phyloP scores from a whole-genome alignment of 2,113 vertebrate genomes.

The Loxodonta africana region DNA sequence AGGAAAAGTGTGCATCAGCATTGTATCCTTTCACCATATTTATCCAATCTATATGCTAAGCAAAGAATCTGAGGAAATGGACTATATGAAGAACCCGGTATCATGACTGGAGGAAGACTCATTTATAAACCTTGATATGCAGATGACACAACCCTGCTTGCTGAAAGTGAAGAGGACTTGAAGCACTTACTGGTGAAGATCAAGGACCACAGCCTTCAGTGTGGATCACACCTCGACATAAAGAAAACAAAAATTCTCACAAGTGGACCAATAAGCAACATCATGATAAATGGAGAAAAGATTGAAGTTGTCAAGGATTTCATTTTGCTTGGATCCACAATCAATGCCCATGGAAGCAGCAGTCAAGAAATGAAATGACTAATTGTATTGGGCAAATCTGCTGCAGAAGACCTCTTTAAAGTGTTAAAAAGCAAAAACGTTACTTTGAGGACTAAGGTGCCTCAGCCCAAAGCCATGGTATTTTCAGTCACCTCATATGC shows the following conservation, averaged over 20 bases:
- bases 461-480: neutral
- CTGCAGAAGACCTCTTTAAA: neutral
- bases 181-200: neutral
- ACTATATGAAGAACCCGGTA: neutral
- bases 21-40: neutral
- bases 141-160: neutral
- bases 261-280: neutral
- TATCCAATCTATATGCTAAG: neutral
- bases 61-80: neutral
- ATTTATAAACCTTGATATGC: neutral
- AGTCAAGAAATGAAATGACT: neutral
- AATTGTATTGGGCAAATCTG: neutral
- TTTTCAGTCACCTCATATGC: neutral
- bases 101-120: neutral
- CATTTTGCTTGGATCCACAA: neutral
- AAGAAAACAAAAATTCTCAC: neutral
- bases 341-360: neutral
- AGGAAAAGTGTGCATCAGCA: neutral
- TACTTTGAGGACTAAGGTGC: neutral
- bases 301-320: neutral
- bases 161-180: neutral
- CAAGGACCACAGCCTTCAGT: neutral
- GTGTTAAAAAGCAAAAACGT: neutral
- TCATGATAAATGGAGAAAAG: neutral
- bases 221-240: neutral